Conservation (phyloP, 2,113 vertebrate genomes). For the Chlorodrepanis virens region DNA sequence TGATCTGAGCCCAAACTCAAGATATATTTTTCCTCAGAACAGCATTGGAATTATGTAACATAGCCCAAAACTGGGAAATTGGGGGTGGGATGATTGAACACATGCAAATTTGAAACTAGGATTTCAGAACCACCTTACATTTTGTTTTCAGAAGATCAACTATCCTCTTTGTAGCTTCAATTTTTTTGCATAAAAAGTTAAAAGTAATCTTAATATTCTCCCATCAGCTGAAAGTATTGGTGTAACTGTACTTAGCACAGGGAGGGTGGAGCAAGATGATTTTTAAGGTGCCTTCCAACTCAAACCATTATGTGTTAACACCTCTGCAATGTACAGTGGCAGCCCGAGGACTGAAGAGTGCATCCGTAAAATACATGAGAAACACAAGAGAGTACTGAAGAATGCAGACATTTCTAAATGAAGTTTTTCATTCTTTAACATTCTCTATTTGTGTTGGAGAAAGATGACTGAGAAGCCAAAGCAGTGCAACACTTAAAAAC, state of each 20-base stretch:
- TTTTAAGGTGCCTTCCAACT: background rate
- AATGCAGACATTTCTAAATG: background rate
- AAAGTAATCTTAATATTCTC: background rate
- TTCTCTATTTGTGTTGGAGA: background rate
- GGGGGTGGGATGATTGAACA: background rate
- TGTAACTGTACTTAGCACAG: background rate
- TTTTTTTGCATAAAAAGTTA: background rate
- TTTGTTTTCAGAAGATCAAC: background rate
- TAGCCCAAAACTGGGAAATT: background rate
- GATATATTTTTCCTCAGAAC: background rate
- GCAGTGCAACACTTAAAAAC: background rate
- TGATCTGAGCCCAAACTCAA: background rate
- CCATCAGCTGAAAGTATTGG: background rate
- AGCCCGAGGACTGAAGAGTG: background rate
- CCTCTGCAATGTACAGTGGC: background rate
- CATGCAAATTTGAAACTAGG: background rate
- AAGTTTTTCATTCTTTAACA: background rate
- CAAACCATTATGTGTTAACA: background rate
- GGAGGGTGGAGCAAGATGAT: background rate
- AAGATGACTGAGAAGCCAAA: background rate
- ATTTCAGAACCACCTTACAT: background rate
- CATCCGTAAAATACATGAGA: background rate
- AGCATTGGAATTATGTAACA: background rate
- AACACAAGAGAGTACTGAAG: background rate
- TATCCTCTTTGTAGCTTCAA: background rate